Base-by-base conservation (phyloP, 2,888 invertebrate genomes). In the Merodon equestris region DNA sequence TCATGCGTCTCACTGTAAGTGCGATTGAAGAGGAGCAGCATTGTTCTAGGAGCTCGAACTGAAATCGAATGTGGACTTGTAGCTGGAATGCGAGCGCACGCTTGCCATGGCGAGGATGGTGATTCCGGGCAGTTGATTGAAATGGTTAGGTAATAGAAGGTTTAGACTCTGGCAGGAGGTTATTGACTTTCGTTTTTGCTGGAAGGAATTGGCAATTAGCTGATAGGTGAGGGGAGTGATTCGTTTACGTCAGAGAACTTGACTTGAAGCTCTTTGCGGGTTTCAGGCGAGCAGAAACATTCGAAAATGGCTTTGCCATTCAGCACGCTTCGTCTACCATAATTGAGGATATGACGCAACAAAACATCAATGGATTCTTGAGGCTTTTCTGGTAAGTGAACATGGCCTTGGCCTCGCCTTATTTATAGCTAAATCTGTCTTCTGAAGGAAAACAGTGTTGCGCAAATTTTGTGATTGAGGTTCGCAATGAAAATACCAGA, bases 101-200 rank as follows among this genome's bases (percentile, higher is more conserved):
- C 56, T 61, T 63, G 57, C 45, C 53, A 14, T 40, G 67, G 19
- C 40, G 53, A 61, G 50, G 0, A 9, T 44, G n/a, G n/a, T 12
- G 27, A 13, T 15, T 17, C 42, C 48, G 44, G 40, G 34, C 53
- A 53, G 75, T 63, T 70, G 75, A 58, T 75, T 75, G 70, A 75
- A 75, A 75, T 70, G 63, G 70, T 70, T 63, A 38, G 51, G 70
- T 70, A 75, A 75, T 75, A 58, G 53, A 63, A 63, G 63, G 57
- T 48, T 48, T 64, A 19, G 50, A 45, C 44, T 45, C 51, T 68
- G 60, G 54, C 60, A 50, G 60, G 42, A 45, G 45, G 74, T 74
- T 68, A 67, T 73, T 73, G 73, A 73, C 73, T 73, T 73, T 58
- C 19, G 14, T 12, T 47, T 18, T 19, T 27, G 14, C 42, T 45